Base-by-base conservation (phyloP, 2,888 invertebrate genomes). In the Eristalinus sepulchralis region DNA sequence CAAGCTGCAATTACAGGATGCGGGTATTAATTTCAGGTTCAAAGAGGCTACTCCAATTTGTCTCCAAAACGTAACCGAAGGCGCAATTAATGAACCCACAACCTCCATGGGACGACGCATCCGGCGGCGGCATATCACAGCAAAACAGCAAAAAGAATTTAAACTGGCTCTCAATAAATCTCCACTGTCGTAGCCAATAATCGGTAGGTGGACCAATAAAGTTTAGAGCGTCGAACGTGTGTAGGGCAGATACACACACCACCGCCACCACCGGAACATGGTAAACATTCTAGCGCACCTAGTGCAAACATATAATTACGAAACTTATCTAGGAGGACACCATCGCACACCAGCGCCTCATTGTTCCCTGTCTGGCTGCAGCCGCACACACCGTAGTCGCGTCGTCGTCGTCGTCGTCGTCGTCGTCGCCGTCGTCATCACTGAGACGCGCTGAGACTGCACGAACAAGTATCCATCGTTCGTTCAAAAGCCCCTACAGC, bases 241-340 rank as follows among this genome's bases (percentile, higher is more conserved):
- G 66, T 59, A 64, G 27, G 55, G 73, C 22, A 81, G 47, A 64
- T 27, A n/a, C 39, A 17, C 20, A 24, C 64, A 47, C 47, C n/a
- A 1, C 13, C n/a, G 22, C 39, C 36, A 5, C 27, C 36, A 62
- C 63, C 39, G 57, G 39, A 59, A 71, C 79, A 79, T 78, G 64
- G 83, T 72, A 75, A 78, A 81, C 63, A 68, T 70, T 73, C 73
- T 78, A 78, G 78, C 66, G 71, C 71, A 86, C 86, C 86, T 83
- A 83, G 83, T 83, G 86, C 86, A 86, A 86, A 86, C 86, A 86
- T 86, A 83, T 86, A 86, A 86, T 86, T 86, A 86, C 71, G 75
- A 79, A 83, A 86, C 75, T 66, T 83, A 71, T 79, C 86, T 86
- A 86, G 83, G 86, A 79, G 86, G 79, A 86, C 77, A 78, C 72